A percentile compares a stretch with the other conserved stretches of the same genome.
phyloP scores from a whole-genome alignment of 2,797 vertebrate genomes.

The Kryptopterus vitreolus region DNA sequence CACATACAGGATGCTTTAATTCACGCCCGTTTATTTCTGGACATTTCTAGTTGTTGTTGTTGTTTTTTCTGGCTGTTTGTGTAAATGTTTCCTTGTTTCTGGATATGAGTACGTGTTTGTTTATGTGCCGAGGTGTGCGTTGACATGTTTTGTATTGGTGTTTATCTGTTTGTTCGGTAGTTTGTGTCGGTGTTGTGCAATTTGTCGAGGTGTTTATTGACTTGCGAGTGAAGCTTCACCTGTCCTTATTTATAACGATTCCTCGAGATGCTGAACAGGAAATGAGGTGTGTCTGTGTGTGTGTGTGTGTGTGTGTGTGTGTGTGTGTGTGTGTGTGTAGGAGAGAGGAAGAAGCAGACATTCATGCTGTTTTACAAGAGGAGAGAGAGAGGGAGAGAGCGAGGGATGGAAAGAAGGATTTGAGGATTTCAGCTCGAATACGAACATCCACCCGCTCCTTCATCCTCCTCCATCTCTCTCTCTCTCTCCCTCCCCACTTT shows the following conservation, averaged over 20 bases:
- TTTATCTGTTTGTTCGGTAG: too few species aligned
- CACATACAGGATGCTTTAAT: too few species aligned
- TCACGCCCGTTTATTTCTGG: too few species aligned
- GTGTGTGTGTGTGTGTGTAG: neutral
- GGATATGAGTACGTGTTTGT: too few species aligned
- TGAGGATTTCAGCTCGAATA: neutral
- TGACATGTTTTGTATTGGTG: too few species aligned
- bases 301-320: neutral
- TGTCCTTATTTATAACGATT: constrained; percentile 6
- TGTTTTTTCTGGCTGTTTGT: too few species aligned
- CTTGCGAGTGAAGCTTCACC: neutral
- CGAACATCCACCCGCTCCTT: accelerated
- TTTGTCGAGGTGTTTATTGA: too few species aligned
- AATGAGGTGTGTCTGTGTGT: neutral
- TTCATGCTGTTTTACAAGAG: constrained; percentile 19
- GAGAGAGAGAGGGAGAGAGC: neutral
- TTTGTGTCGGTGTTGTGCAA: neutral
- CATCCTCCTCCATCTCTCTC: neutral
- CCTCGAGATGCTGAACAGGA: constrained; percentile 13
- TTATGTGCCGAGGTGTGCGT: too few species aligned
- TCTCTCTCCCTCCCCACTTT: neutral
- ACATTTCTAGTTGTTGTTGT: too few species aligned
- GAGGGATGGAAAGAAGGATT: neutral
- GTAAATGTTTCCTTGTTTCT: too few species aligned
- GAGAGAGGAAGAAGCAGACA: neutral